Evolutionary conservation across 2,113 vertebrate genomes (phyloP).

Genomic region (Alexandromys fortis): DNA sequence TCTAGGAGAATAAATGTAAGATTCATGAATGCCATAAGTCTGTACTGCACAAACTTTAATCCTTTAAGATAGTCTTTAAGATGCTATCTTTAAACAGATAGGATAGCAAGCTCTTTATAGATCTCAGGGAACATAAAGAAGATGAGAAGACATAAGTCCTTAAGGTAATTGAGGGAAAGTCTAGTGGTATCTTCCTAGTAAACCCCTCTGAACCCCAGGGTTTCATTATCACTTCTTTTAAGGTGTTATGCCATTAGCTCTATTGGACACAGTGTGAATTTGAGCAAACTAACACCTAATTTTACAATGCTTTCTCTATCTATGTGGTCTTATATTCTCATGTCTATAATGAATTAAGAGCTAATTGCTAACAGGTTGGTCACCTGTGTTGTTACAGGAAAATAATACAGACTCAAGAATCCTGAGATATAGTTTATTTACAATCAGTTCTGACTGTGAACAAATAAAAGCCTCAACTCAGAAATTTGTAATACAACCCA

Average conservation of each 20-base stretch:
- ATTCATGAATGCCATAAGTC: not conserved
- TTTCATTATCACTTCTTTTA: constrained; percentile 17
- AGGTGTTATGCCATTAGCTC: constrained; percentile 10
- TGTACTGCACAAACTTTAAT: not conserved
- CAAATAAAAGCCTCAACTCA: not conserved
- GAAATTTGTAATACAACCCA: not conserved
- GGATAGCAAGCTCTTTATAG: not conserved
- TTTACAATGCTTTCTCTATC: not conserved
- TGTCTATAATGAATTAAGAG: constrained; percentile 13
- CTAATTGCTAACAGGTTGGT: constrained; percentile 50
- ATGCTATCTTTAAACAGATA: not conserved
- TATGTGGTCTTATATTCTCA: constrained; percentile 38
- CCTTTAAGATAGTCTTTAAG: not conserved
- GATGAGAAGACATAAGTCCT: not conserved
- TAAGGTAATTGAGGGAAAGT: constrained; percentile 1
- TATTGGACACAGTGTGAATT: constrained; percentile 34
- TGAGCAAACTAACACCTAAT: constrained; percentile 48
- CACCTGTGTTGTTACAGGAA: not conserved
- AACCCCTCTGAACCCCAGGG: not conserved
- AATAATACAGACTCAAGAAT: not conserved
- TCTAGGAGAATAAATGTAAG: not conserved
- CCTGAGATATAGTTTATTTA: not conserved
- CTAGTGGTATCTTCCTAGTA: not conserved
- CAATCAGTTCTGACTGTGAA: not conserved
- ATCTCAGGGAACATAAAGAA: constrained; percentile 35